Conservation (phyloP, 2,888 invertebrate genomes). For the Laothoe populi region DNA sequence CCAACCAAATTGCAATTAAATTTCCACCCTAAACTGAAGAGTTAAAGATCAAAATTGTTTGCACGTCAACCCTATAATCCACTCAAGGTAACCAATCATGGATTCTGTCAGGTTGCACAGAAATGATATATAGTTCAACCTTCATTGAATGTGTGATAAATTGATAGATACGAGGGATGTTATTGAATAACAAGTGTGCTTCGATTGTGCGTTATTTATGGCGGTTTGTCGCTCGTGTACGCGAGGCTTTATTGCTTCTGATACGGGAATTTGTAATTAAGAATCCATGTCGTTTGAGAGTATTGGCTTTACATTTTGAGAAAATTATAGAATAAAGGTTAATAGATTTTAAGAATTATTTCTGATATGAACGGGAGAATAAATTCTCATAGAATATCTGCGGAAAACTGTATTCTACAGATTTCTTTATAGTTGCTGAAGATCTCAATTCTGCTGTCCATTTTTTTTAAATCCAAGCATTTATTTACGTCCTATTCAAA, state of each 20-base stretch:
- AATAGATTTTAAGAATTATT: too few species aligned
- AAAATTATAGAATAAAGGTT: too few species aligned
- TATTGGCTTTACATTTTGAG: too few species aligned
- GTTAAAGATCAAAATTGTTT: conserved; percentile 34
- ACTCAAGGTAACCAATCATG: conserved; percentile 52
- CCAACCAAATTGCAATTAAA: conserved; percentile 25
- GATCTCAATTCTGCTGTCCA: too few species aligned
- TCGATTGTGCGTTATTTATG: conserved; percentile 52
- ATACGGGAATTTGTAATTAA: conserved; percentile 40
- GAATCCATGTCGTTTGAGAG: conserved; percentile 16
- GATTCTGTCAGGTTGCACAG: conserved; percentile 69
- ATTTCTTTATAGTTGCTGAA: too few species aligned
- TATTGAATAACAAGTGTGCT: conserved; percentile 83
- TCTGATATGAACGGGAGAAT: too few species aligned
- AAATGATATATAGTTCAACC: conserved; percentile 82
- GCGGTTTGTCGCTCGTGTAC: conserved; percentile 41
- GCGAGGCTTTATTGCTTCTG: conserved; percentile 36
- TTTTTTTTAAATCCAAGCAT: too few species aligned
- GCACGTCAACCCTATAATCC: conserved; percentile 44
- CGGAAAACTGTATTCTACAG: too few species aligned
- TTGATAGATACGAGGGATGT: conserved; percentile 75
- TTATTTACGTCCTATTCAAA: too few species aligned
- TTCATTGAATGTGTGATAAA: conserved; percentile 83
- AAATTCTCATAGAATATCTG: too few species aligned
- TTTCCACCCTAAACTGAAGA: not conserved